Conservation (phyloP, 2,888 invertebrate species). For the Flexamia atlantica region DNA sequence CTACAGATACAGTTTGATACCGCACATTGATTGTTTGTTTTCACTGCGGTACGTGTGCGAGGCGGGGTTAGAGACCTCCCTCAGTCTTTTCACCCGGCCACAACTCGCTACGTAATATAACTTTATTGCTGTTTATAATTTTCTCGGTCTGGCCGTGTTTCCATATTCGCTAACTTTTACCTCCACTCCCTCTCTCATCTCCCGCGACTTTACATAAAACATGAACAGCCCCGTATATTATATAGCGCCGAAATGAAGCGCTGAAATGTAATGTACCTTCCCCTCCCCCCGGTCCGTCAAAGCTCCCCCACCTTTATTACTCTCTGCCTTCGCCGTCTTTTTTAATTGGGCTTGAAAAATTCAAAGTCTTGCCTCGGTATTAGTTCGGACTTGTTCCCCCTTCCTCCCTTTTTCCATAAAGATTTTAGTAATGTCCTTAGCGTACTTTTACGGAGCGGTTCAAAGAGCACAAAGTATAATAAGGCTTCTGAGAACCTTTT, state of each 20-base stretch:
- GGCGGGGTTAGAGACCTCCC: conserved; percentile 68
- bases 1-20: too few species aligned
- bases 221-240: conserved; percentile 51
- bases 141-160: conserved; percentile 60
- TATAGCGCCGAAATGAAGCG: conserved; percentile 57
- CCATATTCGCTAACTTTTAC: conserved; percentile 58
- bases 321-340: conserved; percentile 58
- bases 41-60: neutral
- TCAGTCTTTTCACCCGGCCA: conserved; percentile 35
- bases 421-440: conserved; percentile 4
- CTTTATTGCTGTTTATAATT: conserved; percentile 65
- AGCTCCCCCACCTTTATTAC: conserved; percentile 72
- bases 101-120: conserved; percentile 62
- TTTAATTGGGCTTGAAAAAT: conserved; percentile 57
- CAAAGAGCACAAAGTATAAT: conserved; percentile 13
- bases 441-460: neutral
- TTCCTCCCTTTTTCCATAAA: conserved; percentile 9
- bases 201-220: conserved; percentile 59
- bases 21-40: too few species aligned
- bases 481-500: neutral
- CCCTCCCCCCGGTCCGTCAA: conserved; percentile 72
- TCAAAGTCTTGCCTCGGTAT: conserved; percentile 15
- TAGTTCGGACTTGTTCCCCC: conserved; percentile 19
- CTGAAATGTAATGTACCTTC: conserved; percentile 72
- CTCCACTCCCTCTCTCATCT: conserved; percentile 53